Conservation (phyloP, 2,888 invertebrate species). For the Philonicus albiceps region DNA sequence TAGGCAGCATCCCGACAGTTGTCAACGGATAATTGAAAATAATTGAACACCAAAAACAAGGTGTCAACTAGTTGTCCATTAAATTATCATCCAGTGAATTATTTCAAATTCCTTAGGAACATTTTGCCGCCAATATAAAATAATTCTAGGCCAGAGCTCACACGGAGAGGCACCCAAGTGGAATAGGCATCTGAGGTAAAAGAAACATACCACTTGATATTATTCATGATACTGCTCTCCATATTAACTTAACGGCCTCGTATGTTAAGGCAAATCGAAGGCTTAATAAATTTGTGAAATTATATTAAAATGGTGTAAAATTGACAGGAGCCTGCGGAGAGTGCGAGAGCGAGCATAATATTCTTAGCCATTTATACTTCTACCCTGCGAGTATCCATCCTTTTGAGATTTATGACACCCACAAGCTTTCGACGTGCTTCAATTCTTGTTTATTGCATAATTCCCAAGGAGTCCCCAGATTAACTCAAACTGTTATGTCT, state of each 20-base stretch:
- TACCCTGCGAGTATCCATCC: not conserved
- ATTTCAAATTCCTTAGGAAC: constrained; percentile 12
- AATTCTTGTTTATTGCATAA: constrained; percentile 4
- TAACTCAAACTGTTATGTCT: not conserved
- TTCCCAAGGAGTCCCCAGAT: not conserved
- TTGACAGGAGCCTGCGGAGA: constrained; percentile 24
- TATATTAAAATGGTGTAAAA: constrained; percentile 35
- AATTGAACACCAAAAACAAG: constrained; percentile 43
- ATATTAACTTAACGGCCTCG: not conserved
- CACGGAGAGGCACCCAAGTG: not conserved
- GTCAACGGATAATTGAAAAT: constrained; percentile 44
- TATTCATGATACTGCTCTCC: not conserved
- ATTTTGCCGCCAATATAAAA: not conserved
- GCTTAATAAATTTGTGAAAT: constrained; percentile 34
- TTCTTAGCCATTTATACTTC: not conserved
- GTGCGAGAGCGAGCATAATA: constrained; percentile 10
- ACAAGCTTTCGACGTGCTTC: not conserved
- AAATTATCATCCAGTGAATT: constrained; percentile 36
- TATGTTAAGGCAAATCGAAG: not conserved
- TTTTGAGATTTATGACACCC: constrained; percentile 1
- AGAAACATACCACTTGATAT: not conserved
- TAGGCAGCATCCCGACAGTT: not conserved
- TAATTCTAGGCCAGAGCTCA: not conserved
- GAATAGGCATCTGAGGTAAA: not conserved
- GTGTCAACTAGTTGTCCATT: constrained; percentile 36